Conservation (phyloP, 1,140 invertebrate species). For the Zaprionus africanus region DNA sequence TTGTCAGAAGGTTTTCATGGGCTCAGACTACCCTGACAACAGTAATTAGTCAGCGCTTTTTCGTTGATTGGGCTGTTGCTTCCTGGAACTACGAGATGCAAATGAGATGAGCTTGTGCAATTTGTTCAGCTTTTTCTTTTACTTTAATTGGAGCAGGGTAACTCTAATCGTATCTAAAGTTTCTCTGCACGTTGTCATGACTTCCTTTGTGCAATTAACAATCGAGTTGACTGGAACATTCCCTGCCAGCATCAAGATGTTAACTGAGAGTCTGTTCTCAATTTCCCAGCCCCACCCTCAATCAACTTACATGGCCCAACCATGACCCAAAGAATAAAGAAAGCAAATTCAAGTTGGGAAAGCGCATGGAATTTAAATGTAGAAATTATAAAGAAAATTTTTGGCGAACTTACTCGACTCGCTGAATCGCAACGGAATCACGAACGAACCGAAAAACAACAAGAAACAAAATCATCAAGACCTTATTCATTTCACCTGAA, state of each 20-base stretch:
- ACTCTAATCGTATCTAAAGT: conserved; percentile 25
- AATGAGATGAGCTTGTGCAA: conserved; percentile 53
- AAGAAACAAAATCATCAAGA: conserved; percentile 44
- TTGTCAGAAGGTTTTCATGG: conserved; percentile 9
- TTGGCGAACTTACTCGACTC: conserved; percentile 23
- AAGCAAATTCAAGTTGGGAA: conserved; percentile 58
- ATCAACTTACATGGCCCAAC: background rate
- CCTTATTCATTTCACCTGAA: conserved; percentile 30
- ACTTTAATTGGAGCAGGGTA: conserved; percentile 28
- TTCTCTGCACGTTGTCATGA: conserved; percentile 5
- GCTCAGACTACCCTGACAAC: conserved; percentile 24
- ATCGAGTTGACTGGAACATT: background rate
- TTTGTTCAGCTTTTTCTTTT: conserved; percentile 31
- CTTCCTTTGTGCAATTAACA: conserved; percentile 37
- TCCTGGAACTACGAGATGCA: conserved; percentile 34
- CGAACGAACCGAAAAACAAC: conserved; percentile 2
- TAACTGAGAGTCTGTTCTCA: conserved; percentile 5
- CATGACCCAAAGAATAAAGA: conserved; percentile 40
- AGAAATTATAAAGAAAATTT: conserved; percentile 9
- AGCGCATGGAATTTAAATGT: conserved; percentile 66
- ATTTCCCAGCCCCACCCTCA: conserved; percentile 1
- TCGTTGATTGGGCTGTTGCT: conserved; percentile 56
- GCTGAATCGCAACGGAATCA: conserved; percentile 21
- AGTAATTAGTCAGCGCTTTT: conserved; percentile 66
- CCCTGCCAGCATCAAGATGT: background rate